phyloP scores from a whole-genome alignment of 2,113 vertebrate species.

The Etheostoma cragini region DNA sequence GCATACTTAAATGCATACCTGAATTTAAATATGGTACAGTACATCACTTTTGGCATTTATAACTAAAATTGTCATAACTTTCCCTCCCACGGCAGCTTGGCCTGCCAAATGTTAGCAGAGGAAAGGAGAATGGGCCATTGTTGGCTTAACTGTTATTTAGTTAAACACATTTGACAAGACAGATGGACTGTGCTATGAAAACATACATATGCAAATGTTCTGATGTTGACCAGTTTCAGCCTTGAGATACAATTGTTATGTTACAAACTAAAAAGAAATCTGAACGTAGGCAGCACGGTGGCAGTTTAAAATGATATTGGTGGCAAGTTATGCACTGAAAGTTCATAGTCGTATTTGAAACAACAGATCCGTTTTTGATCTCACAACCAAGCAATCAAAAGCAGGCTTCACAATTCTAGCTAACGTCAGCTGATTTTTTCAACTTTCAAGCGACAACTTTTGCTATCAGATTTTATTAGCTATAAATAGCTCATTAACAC shows the following conservation, averaged over 20 bases:
- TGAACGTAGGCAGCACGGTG: too few relatives aligned
- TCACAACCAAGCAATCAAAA: too few relatives aligned
- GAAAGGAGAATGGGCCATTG: constrained; percentile 4
- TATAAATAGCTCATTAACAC: too few relatives aligned
- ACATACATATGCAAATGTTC: not conserved
- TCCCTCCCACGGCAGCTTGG: constrained; percentile 23
- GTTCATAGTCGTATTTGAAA: too few relatives aligned
- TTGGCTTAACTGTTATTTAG: constrained; percentile 3
- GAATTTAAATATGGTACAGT: constrained; percentile 21
- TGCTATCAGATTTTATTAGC: not conserved
- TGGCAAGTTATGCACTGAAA: too few relatives aligned
- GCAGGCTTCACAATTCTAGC: too few relatives aligned
- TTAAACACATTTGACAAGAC: constrained; percentile 17
- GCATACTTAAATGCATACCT: constrained; percentile 12
- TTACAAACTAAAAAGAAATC: not conserved
- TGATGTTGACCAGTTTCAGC: constrained; percentile 2
- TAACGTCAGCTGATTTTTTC: not conserved
- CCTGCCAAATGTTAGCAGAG: constrained; percentile 31
- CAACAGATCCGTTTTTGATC: too few relatives aligned
- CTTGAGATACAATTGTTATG: not conserved
- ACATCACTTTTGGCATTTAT: constrained; percentile 41
- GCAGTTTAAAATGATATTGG: too few relatives aligned
- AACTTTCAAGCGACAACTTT: not conserved
- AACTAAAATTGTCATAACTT: constrained; percentile 44
- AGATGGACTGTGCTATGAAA: constrained; percentile 15